Base-by-base conservation (phyloP, 2,797 vertebrate genomes). In the Centropyge bicolor region DNA sequence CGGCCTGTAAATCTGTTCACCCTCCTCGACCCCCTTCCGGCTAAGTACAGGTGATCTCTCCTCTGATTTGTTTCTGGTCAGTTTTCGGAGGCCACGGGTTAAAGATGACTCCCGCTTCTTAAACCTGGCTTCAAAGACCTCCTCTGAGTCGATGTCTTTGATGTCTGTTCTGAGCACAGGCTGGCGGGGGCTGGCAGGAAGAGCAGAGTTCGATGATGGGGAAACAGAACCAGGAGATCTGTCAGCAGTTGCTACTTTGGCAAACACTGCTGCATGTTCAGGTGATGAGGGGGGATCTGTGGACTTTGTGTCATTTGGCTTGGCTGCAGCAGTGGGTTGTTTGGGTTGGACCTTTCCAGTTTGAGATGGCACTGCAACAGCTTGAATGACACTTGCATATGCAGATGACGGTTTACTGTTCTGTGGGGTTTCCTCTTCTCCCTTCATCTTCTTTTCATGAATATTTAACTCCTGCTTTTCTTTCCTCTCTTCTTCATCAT, bases 111-210 rank as follows among this genome's bases (percentile, higher is more conserved):
- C 96, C 0, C 96, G 94, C 70, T 96, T 96, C 90, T 98, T 99
- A 89, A 99, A 99, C 83, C 96, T 96, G 31, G 97, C 96, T 86
- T 98, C 97, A 10, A 99, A 99, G 43, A 99, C 92, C 48, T 98
- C 97, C 87, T 99, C 97, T 0, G 98, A 99, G 84, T 97, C 97
- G 0, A 99, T 96, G 93, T 99, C 96, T 82, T 97, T 95, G 69
- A 99, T 98, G 77, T 96, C 94, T 20, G 88, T 88, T 75, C 94
- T 81, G 64, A 93, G 90, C 40, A 86, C 51, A 3, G 91, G 91
- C 48, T 88, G 91, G 8, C 49, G 86, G 6, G 86, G 69, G 20
- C 55, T 31, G 48, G 80, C 60, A 5, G 81, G 65, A 17, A 59
- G 70, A 19, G 92, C 88, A 0, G 88, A 64, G 77, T 74, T 83